Evolutionary conservation across 2,113 vertebrate genomes (phyloP), one percentile per base, ranked within the genome.

Genomic region (Indicator maculatus): DNA sequence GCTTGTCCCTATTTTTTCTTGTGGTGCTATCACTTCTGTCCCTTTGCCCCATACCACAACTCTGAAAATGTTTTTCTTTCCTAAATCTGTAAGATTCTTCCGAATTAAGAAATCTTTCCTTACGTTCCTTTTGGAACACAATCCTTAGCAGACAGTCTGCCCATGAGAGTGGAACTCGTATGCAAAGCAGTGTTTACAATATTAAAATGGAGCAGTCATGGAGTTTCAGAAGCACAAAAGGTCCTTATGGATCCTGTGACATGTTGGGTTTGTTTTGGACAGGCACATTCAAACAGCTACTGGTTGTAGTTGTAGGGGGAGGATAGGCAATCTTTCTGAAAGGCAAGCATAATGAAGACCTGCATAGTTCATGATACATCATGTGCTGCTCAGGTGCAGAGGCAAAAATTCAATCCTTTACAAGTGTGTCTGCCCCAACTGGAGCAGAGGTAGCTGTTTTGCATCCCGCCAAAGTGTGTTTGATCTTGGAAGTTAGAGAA

Each of bases 401-500:
- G 31, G 76, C 85, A 95, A 94, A 93, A 86, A 92, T 96, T 95
- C 70, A 94, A 83, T 88, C 76, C 71, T 63, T 96, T 82, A 71
- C 90, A 90, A 93, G 76, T 1, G 1, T 0, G 72, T 95, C 93
- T 97, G 86, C 84, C 71, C 92, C 76, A 77, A 96, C 60, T 95
- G 65, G 86, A 96, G 93, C 88, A 96, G 92, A 94, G 55, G 76
- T 94, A 78, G 72, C 79, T 96, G 7, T 83, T 96, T 96, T 95
- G 71, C 73, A 69, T 96, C 58, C 73, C 6, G 26, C 55, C 84
- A 88, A 92, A 96, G 53, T 90, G 30, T 91, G 83, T 96, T 97
- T 96, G 83, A 96, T 93, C 92, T 91, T 96, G 70, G 86, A 94
- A 96, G 83, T 70, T 95, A 94, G 12, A 81, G 93, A 93, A 89